phyloP scores from a whole-genome alignment of 2,888 invertebrate species.

The Seira ritae region DNA sequence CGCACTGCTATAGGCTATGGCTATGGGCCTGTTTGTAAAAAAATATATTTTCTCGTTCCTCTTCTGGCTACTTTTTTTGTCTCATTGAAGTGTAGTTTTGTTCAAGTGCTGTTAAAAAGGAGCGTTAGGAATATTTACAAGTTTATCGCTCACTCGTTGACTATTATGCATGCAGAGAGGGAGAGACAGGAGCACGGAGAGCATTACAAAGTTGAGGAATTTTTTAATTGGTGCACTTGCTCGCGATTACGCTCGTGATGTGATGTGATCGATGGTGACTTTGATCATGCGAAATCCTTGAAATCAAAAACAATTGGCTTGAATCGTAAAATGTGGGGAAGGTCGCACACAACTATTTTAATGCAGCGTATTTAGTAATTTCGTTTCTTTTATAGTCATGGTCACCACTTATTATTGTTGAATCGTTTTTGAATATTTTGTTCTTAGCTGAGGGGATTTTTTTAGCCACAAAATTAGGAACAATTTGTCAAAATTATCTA shows the following conservation, averaged over 20 bases:
- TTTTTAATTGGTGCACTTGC: constrained; percentile 44
- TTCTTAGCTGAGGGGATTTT: too few relatives aligned
- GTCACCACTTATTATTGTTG: too few relatives aligned
- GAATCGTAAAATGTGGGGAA: background rate
- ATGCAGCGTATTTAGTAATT: too few relatives aligned
- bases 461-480: too few relatives aligned
- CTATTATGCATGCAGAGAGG: too few relatives aligned
- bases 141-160: background rate
- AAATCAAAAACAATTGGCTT: constrained; percentile 37
- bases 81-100: background rate
- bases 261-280: background rate
- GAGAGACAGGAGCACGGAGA: background rate
- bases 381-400: too few relatives aligned
- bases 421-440: too few relatives aligned
- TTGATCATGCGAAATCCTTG: constrained; percentile 53
- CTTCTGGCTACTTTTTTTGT: background rate
- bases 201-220: background rate
- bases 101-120: background rate
- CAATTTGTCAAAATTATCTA: too few relatives aligned
- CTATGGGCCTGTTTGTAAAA: background rate
- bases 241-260: background rate
- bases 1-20: too few relatives aligned
- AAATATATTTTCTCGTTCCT: constrained; percentile 1
- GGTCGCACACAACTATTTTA: background rate
- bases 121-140: background rate